Base-by-base conservation (phyloP, 23 tunicate species). In the Ciona savignyi region DNA sequence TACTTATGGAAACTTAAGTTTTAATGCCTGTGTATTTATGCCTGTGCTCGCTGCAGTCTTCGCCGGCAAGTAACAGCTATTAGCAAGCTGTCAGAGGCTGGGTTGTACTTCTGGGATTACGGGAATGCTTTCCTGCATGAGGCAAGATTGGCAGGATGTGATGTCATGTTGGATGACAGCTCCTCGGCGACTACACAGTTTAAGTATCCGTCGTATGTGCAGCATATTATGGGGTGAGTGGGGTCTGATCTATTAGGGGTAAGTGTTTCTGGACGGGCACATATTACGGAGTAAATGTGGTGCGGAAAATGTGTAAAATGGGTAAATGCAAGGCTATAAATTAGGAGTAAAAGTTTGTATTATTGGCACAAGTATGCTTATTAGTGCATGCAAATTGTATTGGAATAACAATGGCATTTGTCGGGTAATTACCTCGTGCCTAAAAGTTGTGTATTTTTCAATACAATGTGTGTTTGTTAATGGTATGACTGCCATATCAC, bases 91-190 rank as follows among this genome's bases (percentile, higher is more conserved):
- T 60, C 95, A 0, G 61, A 64, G 9, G 99, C 80, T 26, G 99
- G 99, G 23, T 75, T 94, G 83, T 73, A 80, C 77, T 94, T 94
- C 72, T 94, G 93, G 93, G 99, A 94, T 74, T 94, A 94, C 33
- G 99, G 99, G 2, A 94, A 94, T 62, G 99, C 99, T 1, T 94
- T 94, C 51, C 33, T 94, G 33, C 79, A 86, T 20, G 99, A 94
- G 66, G 95, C 95, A 2, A 80, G 67, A 48, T 75, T 79, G 32
- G 90, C 87, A 33, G 99, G 99, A 1, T 90, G 89, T 2, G 86
- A 87, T 63, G 80, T 94, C 25, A 65, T 87, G 35, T 74, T 77
- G 51, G 70, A n/a, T n/a, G n/a, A n/a, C n/a, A n/a, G n/a, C n/a
- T n/a, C n/a, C n/a, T 6, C 82, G 6, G 34, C 72, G 0, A 76